Conservation (phyloP, 2,888 invertebrate genomes). For the Macropis europaea region DNA sequence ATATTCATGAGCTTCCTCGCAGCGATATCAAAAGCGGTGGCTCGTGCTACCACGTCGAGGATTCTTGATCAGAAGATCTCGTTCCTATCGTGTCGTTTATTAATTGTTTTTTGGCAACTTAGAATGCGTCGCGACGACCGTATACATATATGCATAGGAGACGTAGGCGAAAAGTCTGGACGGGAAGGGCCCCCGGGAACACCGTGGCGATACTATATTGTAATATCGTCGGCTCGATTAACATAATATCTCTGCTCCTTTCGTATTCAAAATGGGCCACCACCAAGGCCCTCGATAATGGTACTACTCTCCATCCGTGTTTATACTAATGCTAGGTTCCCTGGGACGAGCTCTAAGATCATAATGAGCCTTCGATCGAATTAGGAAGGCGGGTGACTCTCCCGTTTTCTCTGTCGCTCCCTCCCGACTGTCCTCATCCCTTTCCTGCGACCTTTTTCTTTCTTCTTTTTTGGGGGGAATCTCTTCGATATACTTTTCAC, state of each 20-base stretch:
- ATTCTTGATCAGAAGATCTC: not conserved
- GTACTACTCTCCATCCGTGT: slow-evolving; percentile 75
- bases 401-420: slow-evolving; percentile 32
- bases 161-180: slow-evolving; percentile 60
- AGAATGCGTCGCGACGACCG: slow-evolving; percentile 17
- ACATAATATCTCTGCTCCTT: slow-evolving; percentile 76
- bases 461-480: slow-evolving; percentile 27
- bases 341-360: slow-evolving; percentile 68
- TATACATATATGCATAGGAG: slow-evolving; percentile 30
- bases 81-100: slow-evolving; percentile 30
- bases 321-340: slow-evolving; percentile 77
- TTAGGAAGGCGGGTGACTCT: slow-evolving; percentile 68
- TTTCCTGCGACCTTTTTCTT: slow-evolving; percentile 1
- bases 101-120: slow-evolving; percentile 42
- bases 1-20: slow-evolving; percentile 57
- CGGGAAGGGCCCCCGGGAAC: slow-evolving; percentile 50
- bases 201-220: slow-evolving; percentile 60
- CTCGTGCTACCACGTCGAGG: not conserved
- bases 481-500: slow-evolving; percentile 47
- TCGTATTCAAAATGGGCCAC: slow-evolving; percentile 75
- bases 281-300: slow-evolving; percentile 69
- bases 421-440: not conserved
- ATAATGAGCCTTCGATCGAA: slow-evolving; percentile 76
- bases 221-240: slow-evolving; percentile 72
- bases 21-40: not conserved